These are phyloP conservation scores for Zaprionus capensis DNA, from an alignment of 1,140 invertebrate species.

Conservation along the genomic window DNA sequence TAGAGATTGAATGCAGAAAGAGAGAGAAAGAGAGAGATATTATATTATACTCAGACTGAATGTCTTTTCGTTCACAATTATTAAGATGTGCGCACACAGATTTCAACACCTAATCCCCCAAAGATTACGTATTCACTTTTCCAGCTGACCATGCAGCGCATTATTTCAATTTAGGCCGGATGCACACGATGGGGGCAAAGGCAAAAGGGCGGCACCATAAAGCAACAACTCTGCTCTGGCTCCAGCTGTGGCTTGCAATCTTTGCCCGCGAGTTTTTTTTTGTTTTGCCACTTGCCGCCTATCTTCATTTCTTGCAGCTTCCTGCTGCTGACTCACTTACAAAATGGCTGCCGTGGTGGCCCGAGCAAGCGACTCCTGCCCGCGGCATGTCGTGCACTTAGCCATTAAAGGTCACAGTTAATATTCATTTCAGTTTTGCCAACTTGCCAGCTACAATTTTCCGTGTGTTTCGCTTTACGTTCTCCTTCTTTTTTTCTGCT, in stretches of 20 bases:
- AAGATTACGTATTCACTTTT: slow-evolving; percentile 78
- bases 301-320: slow-evolving; percentile 32
- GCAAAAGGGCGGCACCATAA: slow-evolving; percentile 23
- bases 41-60: background rate
- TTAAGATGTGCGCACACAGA: slow-evolving; percentile 51
- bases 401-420: slow-evolving; percentile 81
- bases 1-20: slow-evolving; percentile 22
- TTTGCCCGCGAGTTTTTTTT: slow-evolving; percentile 1
- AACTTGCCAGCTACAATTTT: slow-evolving; percentile 54
- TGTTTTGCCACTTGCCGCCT: slow-evolving; percentile 3
- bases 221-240: slow-evolving; percentile 37
- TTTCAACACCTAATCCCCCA: slow-evolving; percentile 66
- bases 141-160: background rate
- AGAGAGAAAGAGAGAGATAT: background rate
- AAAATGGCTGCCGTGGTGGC: slow-evolving; percentile 33
- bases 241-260: slow-evolving; percentile 27
- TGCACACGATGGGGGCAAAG: slow-evolving; percentile 2
- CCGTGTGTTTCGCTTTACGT: slow-evolving; percentile 19
- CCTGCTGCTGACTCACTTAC: slow-evolving; percentile 52
- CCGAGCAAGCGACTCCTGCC: slow-evolving; percentile 1
- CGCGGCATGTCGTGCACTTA: slow-evolving; percentile 40
- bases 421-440: slow-evolving; percentile 76
- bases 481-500: slow-evolving; percentile 1
- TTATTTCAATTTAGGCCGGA: slow-evolving; percentile 52
- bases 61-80: slow-evolving; percentile 12